Conservation (phyloP, 2,888 invertebrate genomes). For the Drosophila phalerata region DNA sequence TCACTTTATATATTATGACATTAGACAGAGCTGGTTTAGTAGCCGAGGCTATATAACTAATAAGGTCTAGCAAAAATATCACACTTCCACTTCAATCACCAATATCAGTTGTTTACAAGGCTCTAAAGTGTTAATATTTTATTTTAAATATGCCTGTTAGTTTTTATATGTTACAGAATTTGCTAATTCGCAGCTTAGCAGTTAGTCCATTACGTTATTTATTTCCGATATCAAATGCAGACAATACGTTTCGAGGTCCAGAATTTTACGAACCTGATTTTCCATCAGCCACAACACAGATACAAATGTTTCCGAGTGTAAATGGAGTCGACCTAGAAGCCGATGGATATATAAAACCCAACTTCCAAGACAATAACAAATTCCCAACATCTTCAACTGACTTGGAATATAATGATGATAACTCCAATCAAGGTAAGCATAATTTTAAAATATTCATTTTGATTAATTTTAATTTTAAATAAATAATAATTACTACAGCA, state of each 20-base stretch:
- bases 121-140: neutral
- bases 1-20: neutral
- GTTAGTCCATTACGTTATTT: slow-evolving; percentile 5
- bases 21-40: neutral
- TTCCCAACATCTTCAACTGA: neutral
- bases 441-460: too few relatives aligned
- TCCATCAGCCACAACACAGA: neutral
- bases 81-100: neutral
- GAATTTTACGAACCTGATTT: neutral
- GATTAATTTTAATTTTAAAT: too few relatives aligned
- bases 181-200: slow-evolving; percentile 33
- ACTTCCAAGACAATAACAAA: neutral
- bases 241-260: neutral
- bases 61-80: neutral
- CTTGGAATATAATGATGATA: too few relatives aligned
- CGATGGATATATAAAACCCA: neutral
- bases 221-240: neutral
- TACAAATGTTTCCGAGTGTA: slow-evolving; percentile 12
- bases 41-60: slow-evolving; percentile 1
- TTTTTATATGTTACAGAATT: slow-evolving; percentile 41
- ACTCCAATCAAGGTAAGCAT: too few relatives aligned
- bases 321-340: neutral
- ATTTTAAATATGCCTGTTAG: slow-evolving; percentile 29
- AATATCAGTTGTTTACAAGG: neutral
- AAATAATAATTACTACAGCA: too few relatives aligned